phyloP scores from a whole-genome alignment of 2,888 invertebrate genomes.

The Pyrgus malvae region DNA sequence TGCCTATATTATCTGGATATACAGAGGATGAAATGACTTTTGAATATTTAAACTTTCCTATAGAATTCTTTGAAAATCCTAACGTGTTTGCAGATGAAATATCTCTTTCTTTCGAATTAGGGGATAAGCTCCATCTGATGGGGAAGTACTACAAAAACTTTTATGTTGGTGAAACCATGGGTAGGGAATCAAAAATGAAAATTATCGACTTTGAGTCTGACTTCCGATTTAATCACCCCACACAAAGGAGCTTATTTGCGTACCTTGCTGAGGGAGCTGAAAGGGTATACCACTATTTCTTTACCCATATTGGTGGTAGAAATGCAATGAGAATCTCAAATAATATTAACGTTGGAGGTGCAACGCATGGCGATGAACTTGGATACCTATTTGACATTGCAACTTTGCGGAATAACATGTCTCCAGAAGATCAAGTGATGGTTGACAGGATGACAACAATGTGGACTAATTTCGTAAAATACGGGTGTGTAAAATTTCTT shows the following conservation, averaged over 20 bases:
- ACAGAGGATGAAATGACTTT: constrained; percentile 49
- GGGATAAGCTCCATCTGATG: constrained; percentile 32
- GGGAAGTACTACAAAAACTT: constrained; percentile 40
- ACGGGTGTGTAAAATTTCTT: constrained; percentile 41
- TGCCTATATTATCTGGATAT: constrained; percentile 45
- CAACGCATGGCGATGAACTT: constrained; percentile 50
- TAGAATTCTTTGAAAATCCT: constrained; percentile 2
- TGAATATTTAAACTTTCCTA: constrained; percentile 36
- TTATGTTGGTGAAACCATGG: constrained; percentile 45
- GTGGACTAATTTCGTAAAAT: constrained; percentile 63
- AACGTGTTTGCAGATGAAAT: constrained; percentile 13
- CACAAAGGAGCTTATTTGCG: constrained; percentile 42
- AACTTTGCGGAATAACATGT: constrained; percentile 23
- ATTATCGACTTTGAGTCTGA: constrained; percentile 50
- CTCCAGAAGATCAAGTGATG: constrained; percentile 43
- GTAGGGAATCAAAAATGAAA: constrained; percentile 32
- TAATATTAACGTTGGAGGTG: constrained; percentile 40
- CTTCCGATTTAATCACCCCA: constrained; percentile 46
- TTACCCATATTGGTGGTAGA: constrained; percentile 47
- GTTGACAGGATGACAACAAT: constrained; percentile 54
- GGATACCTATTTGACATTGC: constrained; percentile 49
- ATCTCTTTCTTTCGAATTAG: constrained; percentile 38
- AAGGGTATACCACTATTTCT: constrained; percentile 49
- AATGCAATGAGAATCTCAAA: constrained; percentile 32
- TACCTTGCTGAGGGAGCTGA: constrained; percentile 34